Evolutionary conservation across 2,888 invertebrate genomes (phyloP).

Genomic region (Noctuana brunneofusca): DNA sequence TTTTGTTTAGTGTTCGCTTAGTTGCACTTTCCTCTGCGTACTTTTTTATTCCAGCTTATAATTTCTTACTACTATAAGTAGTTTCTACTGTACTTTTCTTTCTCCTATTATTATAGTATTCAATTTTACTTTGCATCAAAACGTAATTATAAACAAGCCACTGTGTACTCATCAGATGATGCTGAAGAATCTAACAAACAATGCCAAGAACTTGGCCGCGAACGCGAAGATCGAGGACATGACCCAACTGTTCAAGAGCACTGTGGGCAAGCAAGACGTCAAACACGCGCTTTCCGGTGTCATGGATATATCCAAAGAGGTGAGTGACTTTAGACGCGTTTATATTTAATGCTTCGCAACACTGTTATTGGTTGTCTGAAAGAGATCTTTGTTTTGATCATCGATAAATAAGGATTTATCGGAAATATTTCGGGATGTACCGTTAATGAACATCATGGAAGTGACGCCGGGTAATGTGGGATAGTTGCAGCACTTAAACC

Average conservation of each 20-base stretch:
- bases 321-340: constrained; percentile 41
- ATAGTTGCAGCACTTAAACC: no score
- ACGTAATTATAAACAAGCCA: not conserved
- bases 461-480: no score
- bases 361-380: not conserved
- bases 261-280: constrained; percentile 95
- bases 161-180: constrained; percentile 87
- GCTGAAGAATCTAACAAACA: constrained; percentile 95
- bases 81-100: no score
- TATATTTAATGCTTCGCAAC: not conserved
- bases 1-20: no score
- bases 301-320: constrained; percentile 93
- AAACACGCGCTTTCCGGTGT: constrained; percentile 96
- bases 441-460: not conserved
- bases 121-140: not conserved
- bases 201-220: constrained; percentile 96
- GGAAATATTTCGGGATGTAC: not conserved
- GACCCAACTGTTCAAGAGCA: constrained; percentile 96
- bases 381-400: not conserved
- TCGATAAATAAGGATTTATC: no score
- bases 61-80: no score
- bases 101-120: no score
- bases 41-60: no score
- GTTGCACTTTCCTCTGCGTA: no score
- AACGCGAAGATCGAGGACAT: constrained; percentile 99